Conservation (phyloP, 2,113 vertebrate genomes). For the Pterocles gutturalis region DNA sequence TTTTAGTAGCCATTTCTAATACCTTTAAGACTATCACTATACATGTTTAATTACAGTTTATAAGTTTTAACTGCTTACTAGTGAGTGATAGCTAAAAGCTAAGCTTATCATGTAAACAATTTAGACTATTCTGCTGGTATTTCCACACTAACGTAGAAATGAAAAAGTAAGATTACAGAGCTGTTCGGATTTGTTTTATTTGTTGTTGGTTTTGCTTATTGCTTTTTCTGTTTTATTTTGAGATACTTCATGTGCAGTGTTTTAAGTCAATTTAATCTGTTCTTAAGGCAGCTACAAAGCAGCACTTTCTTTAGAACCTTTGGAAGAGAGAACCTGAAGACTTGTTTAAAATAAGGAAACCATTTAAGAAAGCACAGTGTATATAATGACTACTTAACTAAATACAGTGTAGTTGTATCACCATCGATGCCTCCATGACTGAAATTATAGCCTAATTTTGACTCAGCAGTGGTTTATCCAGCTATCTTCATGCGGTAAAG, state of each 20-base stretch:
- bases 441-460: conserved; percentile 19
- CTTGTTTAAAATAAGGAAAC: not conserved
- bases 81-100: not conserved
- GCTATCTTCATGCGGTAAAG: not conserved
- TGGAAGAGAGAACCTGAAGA: not conserved
- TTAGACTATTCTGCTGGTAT: not conserved
- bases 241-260: not conserved
- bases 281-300: not conserved
- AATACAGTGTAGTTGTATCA: not conserved
- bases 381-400: not conserved
- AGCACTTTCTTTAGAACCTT: not conserved
- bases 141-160: not conserved
- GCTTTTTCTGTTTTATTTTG: not conserved
- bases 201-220: not conserved
- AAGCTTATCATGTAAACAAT: not conserved
- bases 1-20: not conserved
- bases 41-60: not conserved
- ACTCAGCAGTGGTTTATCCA: conserved; percentile 11
- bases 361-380: not conserved
- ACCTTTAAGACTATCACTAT: not conserved
- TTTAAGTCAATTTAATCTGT: not conserved
- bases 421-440: not conserved
- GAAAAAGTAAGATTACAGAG: not conserved
- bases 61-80: not conserved
- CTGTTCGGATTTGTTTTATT: not conserved